A percentile compares a stretch with the other conserved stretches of the same genome.
Conservation (phyloP, 2,113 vertebrate species). For the Chaetura pelagica region DNA sequence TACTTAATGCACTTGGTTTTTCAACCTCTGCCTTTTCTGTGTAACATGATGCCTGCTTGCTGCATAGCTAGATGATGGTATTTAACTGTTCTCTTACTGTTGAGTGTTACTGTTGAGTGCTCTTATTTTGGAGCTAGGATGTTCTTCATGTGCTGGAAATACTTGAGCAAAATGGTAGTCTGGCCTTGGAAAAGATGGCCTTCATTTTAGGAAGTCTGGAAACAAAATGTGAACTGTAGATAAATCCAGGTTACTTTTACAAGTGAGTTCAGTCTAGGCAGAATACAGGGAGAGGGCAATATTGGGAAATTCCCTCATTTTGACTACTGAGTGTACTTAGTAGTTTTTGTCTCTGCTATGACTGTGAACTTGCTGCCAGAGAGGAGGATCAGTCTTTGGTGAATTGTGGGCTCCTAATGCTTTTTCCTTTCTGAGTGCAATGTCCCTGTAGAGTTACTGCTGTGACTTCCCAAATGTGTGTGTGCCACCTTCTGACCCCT, state of each 20-base stretch:
- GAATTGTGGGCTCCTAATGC: not conserved
- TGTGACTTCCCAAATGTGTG: not conserved
- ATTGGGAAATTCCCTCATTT: not conserved
- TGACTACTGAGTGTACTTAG: not conserved
- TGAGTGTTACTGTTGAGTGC: not conserved
- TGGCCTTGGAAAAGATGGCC: not conserved
- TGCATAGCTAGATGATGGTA: not conserved
- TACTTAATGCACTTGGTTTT: constrained; percentile 1
- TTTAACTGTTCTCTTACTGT: not conserved
- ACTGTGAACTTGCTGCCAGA: not conserved
- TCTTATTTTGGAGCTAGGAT: not conserved
- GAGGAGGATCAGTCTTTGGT: not conserved
- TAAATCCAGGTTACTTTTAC: not conserved
- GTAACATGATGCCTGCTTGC: not conserved
- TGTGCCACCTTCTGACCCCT: not conserved
- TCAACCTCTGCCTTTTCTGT: not conserved
- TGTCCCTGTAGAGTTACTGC: not conserved
- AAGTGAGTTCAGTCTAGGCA: not conserved
- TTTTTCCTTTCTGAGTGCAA: not conserved
- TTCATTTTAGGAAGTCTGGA: not conserved
- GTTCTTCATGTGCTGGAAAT: not conserved
- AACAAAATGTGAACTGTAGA: not conserved
- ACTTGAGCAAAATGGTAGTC: not conserved
- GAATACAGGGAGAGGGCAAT: not conserved
- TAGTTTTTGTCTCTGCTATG: not conserved